Evolutionary conservation across 2,888 invertebrate species (phyloP).

Genomic region (Macrosoma leucophasiata): DNA sequence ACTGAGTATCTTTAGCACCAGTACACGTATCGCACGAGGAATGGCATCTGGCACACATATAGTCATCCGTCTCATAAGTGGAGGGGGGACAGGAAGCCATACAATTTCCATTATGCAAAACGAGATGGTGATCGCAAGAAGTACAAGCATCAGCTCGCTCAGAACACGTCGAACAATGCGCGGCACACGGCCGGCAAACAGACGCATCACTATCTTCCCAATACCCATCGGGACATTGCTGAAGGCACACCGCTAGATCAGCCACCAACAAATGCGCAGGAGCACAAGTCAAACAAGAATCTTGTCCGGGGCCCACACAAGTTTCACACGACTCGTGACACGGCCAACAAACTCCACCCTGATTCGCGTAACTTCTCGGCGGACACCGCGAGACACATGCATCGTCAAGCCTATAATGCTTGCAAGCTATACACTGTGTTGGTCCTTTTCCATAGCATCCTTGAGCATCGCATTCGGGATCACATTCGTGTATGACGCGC

Average conservation of each 20-base stretch:
- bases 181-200: conserved; percentile 89
- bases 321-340: conserved; percentile 94
- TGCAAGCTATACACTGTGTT: conserved; percentile 88
- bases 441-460: conserved; percentile 92
- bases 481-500: conserved; percentile 82
- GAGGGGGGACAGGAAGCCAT: conserved; percentile 87
- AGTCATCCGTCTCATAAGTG: conserved; percentile 91
- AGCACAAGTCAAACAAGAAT: conserved; percentile 89
- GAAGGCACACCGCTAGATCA: conserved; percentile 90
- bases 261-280: conserved; percentile 88
- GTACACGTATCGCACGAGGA: conserved; percentile 87
- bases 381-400: conserved; percentile 91
- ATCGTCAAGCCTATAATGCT: conserved; percentile 86
- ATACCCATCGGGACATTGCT: conserved; percentile 92
- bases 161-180: conserved; percentile 90
- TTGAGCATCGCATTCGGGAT: conserved; percentile 89
- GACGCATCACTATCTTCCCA: conserved; percentile 85
- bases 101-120: conserved; percentile 88
- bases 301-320: conserved; percentile 91
- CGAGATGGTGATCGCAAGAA: conserved; percentile 91
- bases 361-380: conserved; percentile 87
- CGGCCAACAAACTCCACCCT: conserved; percentile 87
- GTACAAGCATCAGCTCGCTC: conserved; percentile 89
- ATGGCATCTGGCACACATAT: conserved; percentile 88
- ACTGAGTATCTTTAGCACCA: conserved; percentile 85